Conservation (phyloP, 2,797 vertebrate genomes). For the Urosaurus nigricauda region DNA sequence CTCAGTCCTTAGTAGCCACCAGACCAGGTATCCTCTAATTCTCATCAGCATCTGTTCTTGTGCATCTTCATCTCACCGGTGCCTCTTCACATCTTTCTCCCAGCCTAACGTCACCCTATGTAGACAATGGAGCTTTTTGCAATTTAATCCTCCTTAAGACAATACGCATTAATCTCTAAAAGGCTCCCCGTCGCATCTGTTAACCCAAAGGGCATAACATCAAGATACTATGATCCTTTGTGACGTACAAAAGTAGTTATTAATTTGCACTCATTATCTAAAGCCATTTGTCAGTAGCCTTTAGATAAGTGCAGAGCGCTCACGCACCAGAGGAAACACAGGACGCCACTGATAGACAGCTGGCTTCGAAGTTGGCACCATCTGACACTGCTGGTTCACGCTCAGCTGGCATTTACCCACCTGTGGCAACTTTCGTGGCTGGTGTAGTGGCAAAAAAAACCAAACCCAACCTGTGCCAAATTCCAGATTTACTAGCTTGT, state of each 20-base stretch:
- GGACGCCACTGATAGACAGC: conserved; percentile 47
- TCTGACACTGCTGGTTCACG: conserved; percentile 32
- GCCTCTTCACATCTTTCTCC: conserved; percentile 9
- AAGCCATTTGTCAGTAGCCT: conserved; percentile 77
- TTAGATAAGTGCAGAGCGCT: conserved; percentile 74
- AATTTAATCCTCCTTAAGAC: conserved; percentile 79
- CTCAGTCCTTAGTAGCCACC: neutral
- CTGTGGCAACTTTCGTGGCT: neutral
- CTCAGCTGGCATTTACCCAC: conserved; percentile 35
- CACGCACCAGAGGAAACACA: conserved; percentile 59
- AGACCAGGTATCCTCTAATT: neutral
- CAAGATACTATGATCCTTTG: conserved; percentile 77
- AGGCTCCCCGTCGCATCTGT: conserved; percentile 68
- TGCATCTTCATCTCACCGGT: neutral
- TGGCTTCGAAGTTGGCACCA: conserved; percentile 42
- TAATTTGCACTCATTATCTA: conserved; percentile 84
- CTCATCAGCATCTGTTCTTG: neutral
- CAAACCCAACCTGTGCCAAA: too few species aligned
- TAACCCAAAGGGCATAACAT: conserved; percentile 84
- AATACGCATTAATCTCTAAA: conserved; percentile 82
- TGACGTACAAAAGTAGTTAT: conserved; percentile 81
- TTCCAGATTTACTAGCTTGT: too few species aligned
- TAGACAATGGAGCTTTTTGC: conserved; percentile 72
- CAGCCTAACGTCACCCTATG: conserved; percentile 67
- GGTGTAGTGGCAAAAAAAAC: neutral